Conservation (phyloP, 2,113 vertebrate species). For the Sigmodon hispidus region DNA sequence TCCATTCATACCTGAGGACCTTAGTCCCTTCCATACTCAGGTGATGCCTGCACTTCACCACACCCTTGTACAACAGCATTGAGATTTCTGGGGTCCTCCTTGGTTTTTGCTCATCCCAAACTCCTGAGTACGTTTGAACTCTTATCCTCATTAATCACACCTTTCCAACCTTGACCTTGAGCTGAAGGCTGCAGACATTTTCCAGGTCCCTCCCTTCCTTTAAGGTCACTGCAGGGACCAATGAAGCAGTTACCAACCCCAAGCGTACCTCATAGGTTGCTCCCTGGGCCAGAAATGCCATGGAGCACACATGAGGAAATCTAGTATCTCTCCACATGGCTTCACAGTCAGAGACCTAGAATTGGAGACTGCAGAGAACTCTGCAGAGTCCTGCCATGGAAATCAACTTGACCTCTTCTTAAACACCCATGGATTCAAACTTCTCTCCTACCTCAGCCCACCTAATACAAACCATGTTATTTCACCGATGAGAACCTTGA, state of each 20-base stretch:
- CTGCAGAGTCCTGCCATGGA: neutral
- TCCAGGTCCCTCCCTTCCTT: neutral
- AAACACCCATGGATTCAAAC: neutral
- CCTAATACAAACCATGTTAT: neutral
- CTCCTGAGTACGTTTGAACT: neutral
- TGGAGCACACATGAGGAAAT: neutral
- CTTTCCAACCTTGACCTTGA: neutral
- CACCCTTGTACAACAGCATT: accelerated
- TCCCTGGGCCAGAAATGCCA: neutral
- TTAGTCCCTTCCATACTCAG: neutral
- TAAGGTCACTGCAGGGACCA: neutral
- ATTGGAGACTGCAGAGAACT: neutral
- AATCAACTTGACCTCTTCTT: neutral
- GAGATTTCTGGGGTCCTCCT: neutral
- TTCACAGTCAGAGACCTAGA: neutral
- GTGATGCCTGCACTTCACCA: neutral
- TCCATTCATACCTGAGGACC: neutral
- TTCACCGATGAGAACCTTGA: neutral
- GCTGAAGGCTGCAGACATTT: neutral
- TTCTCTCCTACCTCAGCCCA: neutral
- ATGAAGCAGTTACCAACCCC: neutral
- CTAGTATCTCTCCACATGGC: neutral
- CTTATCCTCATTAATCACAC: neutral
- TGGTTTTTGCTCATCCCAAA: neutral
- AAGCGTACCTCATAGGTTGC: neutral